A percentile compares a stretch with the other conserved stretches of the same genome.
These are phyloP conservation scores for Collichthys lucidus DNA, from an alignment of 2,113 vertebrate genomes.

Conservation along the genomic window DNA sequence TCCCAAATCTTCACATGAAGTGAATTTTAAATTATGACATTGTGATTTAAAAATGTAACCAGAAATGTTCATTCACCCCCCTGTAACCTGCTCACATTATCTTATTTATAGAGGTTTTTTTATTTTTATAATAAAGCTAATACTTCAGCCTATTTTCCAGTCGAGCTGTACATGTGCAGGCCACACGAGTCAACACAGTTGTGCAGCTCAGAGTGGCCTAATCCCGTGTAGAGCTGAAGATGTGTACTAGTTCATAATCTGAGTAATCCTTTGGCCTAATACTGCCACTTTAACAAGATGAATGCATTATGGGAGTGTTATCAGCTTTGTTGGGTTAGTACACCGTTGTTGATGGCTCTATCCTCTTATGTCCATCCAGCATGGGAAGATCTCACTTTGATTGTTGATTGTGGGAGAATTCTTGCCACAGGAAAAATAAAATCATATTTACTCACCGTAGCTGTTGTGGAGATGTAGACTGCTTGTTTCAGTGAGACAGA, in stretches of 20 bases:
- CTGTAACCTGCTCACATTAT: background rate
- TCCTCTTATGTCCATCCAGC: background rate
- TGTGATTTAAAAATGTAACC: background rate
- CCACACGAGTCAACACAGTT: background rate
- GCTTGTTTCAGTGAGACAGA: background rate
- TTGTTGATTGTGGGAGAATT: background rate
- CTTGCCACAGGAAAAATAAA: background rate
- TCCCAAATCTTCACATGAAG: background rate
- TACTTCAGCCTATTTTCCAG: constrained; percentile 6
- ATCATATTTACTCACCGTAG: background rate
- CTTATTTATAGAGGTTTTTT: background rate
- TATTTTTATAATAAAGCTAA: constrained; percentile 4
- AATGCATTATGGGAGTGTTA: constrained; percentile 51
- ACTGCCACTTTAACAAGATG: constrained; percentile 69
- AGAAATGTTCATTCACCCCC: background rate
- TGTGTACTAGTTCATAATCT: constrained; percentile 45
- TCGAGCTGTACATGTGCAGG: background rate
- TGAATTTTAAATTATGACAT: constrained; percentile 5
- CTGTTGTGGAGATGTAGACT: background rate
- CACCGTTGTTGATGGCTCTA: background rate
- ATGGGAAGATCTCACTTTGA: background rate
- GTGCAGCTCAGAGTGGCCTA: constrained; percentile 31
- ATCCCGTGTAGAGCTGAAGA: constrained; percentile 34
- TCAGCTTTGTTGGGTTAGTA: constrained; percentile 39
- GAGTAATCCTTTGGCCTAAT: constrained; percentile 70